These are phyloP conservation scores for Ochropleura plecta DNA, from an alignment of 2,888 invertebrate genomes.

Conservation along the genomic window DNA sequence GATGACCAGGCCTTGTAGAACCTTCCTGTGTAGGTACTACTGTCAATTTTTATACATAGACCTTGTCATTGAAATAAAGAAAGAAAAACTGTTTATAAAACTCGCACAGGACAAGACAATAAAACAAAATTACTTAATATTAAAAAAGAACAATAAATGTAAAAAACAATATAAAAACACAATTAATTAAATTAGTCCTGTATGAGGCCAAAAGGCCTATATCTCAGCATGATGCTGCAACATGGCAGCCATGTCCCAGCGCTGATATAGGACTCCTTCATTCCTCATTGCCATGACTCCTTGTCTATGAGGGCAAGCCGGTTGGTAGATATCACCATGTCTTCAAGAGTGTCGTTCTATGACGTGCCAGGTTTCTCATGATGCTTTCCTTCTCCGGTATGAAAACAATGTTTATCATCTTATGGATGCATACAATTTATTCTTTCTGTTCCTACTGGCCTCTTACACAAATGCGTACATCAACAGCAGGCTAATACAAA, in stretches of 20 bases:
- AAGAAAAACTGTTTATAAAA: no score
- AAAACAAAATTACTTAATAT: no score
- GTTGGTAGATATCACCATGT: background rate
- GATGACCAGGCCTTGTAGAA: background rate
- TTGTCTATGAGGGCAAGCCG: background rate
- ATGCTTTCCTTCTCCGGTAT: background rate
- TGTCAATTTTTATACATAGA: background rate
- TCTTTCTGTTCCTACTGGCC: background rate
- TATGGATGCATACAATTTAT: background rate
- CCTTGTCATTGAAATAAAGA: no score
- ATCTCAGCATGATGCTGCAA: no score
- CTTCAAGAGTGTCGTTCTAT: background rate
- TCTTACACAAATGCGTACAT: slow-evolving; percentile 8
- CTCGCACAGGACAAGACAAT: no score
- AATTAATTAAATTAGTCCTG: no score
- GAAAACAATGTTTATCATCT: background rate
- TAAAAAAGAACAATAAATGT: no score
- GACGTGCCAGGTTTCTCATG: background rate
- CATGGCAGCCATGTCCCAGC: no score
- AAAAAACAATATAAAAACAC: no score
- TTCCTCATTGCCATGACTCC: background rate
- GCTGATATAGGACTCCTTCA: no score
- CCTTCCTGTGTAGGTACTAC: background rate
- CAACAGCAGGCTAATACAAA: slow-evolving; percentile 20
- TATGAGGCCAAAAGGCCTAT: no score